phyloP scores from a whole-genome alignment of 2,113 vertebrate genomes.

The Setophaga kirtlandii region DNA sequence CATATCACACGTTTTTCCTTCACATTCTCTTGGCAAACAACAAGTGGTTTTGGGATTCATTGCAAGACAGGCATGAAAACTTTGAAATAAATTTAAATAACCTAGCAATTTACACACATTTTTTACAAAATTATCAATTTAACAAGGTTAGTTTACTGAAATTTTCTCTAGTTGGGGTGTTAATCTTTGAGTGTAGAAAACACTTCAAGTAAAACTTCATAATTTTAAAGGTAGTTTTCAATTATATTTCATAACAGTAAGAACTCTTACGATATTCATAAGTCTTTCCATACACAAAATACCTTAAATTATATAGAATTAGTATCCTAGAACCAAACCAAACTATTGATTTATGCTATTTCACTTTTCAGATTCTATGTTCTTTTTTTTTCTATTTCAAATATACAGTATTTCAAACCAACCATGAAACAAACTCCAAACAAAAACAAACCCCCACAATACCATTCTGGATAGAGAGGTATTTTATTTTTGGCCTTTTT shows the following conservation, averaged over 20 bases:
- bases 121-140: not conserved
- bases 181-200: not conserved
- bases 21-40: not conserved
- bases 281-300: not conserved
- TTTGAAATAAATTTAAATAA: not conserved
- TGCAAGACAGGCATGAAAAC: not conserved
- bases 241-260: not conserved
- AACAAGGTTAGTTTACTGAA: not conserved
- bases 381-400: not conserved
- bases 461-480: not conserved
- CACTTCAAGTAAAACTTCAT: not conserved
- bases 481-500: not conserved
- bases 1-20: not conserved
- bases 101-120: not conserved
- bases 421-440: not conserved
- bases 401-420: not conserved
- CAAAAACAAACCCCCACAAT: accelerated
- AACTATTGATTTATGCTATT: not conserved
- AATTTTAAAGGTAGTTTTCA: not conserved
- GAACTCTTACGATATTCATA: not conserved
- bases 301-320: not conserved
- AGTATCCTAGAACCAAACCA: not conserved
- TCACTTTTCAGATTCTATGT: not conserved
- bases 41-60: not conserved
- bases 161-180: not conserved